phyloP scores from a whole-genome alignment of 2,797 vertebrate genomes.

The Falco cherrug region DNA sequence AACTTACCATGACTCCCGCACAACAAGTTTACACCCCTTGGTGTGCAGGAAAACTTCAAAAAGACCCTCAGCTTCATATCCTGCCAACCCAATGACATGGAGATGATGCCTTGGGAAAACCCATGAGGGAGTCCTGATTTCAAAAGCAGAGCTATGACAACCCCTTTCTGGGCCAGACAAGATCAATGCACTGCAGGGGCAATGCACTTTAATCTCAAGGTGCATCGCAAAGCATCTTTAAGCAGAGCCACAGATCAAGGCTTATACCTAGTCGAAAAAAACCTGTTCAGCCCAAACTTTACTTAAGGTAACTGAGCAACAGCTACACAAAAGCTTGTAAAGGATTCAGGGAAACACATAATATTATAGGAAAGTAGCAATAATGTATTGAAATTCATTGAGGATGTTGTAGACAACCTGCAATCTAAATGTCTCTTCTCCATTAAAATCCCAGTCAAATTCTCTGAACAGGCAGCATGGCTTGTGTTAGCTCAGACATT shows the following conservation, averaged over 20 bases:
- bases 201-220: constrained; percentile 54
- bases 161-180: constrained; percentile 40
- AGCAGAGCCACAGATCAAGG: constrained; percentile 17
- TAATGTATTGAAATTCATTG: not conserved
- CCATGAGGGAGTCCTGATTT: constrained; percentile 46
- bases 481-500: not conserved
- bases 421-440: not conserved
- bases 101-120: constrained; percentile 48
- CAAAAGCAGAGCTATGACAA: constrained; percentile 64
- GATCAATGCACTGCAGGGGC: constrained; percentile 43
- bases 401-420: not conserved
- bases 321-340: not conserved
- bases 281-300: not conserved
- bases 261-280: not conserved
- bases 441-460: not conserved
- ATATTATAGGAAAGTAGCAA: not conserved
- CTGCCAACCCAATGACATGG: constrained; percentile 61
- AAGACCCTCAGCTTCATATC: constrained; percentile 58
- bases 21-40: constrained; percentile 25
- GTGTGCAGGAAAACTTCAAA: constrained; percentile 60
- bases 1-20: constrained; percentile 1
- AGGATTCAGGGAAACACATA: not conserved
- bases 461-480: not conserved
- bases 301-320: not conserved
- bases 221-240: constrained; percentile 16